Evolutionary conservation across 2,113 vertebrate species (phyloP), one percentile per base, ranked within the genome.

Genomic region (Bucco capensis): DNA sequence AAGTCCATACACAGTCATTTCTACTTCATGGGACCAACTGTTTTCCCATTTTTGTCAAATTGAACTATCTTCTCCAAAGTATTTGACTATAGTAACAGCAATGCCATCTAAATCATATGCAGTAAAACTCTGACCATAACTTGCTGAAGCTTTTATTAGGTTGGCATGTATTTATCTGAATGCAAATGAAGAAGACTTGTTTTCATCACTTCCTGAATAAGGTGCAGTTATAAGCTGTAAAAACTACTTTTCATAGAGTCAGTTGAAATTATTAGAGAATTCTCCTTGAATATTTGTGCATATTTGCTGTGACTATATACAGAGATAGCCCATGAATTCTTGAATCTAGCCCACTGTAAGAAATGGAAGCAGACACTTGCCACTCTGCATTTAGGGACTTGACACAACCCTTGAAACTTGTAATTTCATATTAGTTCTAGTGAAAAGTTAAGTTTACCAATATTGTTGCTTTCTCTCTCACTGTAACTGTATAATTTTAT

Each of bases 151-250:
- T 24, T 93, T 86, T 93, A 13, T 81, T 75, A 69, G 17, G 16
- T 72, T 42, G 46, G 8, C 12, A 44, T 66, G 4, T 61, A 67
- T 95, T 90, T 91, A 44, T 70, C 74, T 80, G 27, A 18, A 77
- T 85, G 37, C 18, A 93, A 92, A 92, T 76, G 12, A 14, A 61
- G 77, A 78, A 72, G 4, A 57, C 3, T 46, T 38, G 28, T 81
- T 94, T 95, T 90, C 73, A 83, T 76, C 40, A 69, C 37, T 80
- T 50, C 44, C 37, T 89, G 24, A 85, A 94, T 83, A 93, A 78
- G 14, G 66, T 81, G 3, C 11, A 37, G 22, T 82, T 92, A 80
- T 54, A 86, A 67, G 4, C 19, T 66, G 11, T 47, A 91, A 86
- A 73, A 88, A 46, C 82, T 66, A 71, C 28, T 93, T 14, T 9